Evolutionary conservation across 2,888 invertebrate genomes (phyloP).

Genomic region (Tetropium fuscum): DNA sequence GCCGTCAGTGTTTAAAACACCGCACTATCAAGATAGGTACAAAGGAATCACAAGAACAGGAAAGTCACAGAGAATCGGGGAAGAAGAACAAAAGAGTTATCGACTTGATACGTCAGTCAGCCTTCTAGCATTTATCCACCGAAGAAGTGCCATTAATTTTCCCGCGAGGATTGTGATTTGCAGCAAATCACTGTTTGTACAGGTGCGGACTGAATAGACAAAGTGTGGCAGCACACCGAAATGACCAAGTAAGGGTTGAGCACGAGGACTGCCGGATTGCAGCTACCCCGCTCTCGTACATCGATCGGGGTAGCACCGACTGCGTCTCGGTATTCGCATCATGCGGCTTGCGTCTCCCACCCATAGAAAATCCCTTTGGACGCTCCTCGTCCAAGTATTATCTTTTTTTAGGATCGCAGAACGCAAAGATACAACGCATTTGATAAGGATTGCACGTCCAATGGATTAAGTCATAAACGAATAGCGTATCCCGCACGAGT

Average conservation of each 20-base stretch:
- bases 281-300: slow-evolving; percentile 53
- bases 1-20: slow-evolving; percentile 3
- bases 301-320: slow-evolving; percentile 57
- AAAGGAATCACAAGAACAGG: slow-evolving; percentile 22
- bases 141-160: slow-evolving; percentile 3
- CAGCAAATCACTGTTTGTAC: slow-evolving; percentile 6
- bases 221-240: slow-evolving; percentile 43
- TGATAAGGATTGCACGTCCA: too few relatives aligned
- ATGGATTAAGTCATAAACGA: too few relatives aligned
- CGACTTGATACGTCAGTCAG: not conserved
- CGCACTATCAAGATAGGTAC: slow-evolving; percentile 12
- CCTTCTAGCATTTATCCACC: not conserved
- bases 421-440: not conserved
- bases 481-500: too few relatives aligned
- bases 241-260: slow-evolving; percentile 49
- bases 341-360: slow-evolving; percentile 52
- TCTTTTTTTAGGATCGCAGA: not conserved
- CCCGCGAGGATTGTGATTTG: slow-evolving; percentile 24
- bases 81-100: slow-evolving; percentile 8
- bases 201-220: slow-evolving; percentile 34
- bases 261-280: slow-evolving; percentile 58
- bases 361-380: not conserved
- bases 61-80: slow-evolving; percentile 18
- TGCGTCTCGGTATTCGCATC: slow-evolving; percentile 54
- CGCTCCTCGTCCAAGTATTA: slow-evolving; percentile 6